phyloP scores from a whole-genome alignment of 1,140 invertebrate genomes.

The Leptonema lineaticorne region DNA sequence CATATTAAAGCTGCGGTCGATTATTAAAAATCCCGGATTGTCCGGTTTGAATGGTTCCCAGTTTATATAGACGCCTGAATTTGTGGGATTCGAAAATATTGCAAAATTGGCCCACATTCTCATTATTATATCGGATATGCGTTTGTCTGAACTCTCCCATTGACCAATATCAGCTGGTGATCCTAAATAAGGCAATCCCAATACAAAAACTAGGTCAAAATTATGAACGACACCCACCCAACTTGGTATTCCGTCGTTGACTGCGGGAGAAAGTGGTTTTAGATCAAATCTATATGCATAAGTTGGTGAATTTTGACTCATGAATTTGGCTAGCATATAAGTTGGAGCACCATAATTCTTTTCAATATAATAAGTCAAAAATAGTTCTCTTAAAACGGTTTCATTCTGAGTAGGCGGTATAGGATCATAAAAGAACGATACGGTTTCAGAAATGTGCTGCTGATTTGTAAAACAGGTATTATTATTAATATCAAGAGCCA shows the following conservation, averaged over 20 bases:
- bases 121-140: slow-evolving; percentile 74
- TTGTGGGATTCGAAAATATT: slow-evolving; percentile 68
- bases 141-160: slow-evolving; percentile 75
- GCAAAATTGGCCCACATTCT: slow-evolving; percentile 74
- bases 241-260: slow-evolving; percentile 63
- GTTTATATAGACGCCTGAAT: slow-evolving; percentile 63
- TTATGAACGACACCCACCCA: slow-evolving; percentile 78
- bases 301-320: slow-evolving; percentile 60
- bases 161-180: slow-evolving; percentile 54
- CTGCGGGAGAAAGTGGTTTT: slow-evolving; percentile 64
- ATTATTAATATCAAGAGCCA: slow-evolving; percentile 60
- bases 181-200: slow-evolving; percentile 71
- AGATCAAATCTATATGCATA: slow-evolving; percentile 77
- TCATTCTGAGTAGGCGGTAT: slow-evolving; percentile 62
- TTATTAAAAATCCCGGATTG: slow-evolving; percentile 66
- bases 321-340: slow-evolving; percentile 63
- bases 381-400: slow-evolving; percentile 59
- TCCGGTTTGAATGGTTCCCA: slow-evolving; percentile 69
- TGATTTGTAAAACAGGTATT: slow-evolving; percentile 66
- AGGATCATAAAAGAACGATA: slow-evolving; percentile 72
- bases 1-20: slow-evolving; percentile 74
- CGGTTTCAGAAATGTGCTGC: slow-evolving; percentile 69
- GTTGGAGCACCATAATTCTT: slow-evolving; percentile 71
- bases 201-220: slow-evolving; percentile 75
- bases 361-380: slow-evolving; percentile 70